A percentile compares a stretch with the other conserved stretches of the same genome.
Conservation (phyloP, 1,140 invertebrate species). For the Pentalonia nigronervosa region DNA sequence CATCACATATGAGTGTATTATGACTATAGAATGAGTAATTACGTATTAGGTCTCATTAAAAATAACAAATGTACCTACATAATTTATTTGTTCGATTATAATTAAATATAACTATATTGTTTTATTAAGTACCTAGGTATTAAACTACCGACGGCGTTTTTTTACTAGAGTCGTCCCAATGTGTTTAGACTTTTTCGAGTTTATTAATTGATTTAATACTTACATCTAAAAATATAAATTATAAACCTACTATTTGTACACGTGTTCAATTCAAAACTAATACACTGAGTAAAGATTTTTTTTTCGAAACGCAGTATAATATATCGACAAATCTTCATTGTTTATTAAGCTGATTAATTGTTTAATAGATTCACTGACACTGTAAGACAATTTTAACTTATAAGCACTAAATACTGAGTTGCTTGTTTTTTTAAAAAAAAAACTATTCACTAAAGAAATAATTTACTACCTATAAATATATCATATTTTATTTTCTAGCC, state of each 20-base stretch:
- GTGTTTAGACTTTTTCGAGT: not conserved
- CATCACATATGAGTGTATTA: not conserved
- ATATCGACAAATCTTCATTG: not conserved
- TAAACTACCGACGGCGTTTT: not conserved
- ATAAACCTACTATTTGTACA: not conserved
- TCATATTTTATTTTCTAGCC: not conserved
- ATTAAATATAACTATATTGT: not conserved
- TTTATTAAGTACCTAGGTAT: not conserved
- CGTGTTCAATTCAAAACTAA: not conserved
- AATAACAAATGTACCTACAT: not conserved
- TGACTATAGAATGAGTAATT: not conserved
- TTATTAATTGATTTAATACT: not conserved
- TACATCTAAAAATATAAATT: too few species aligned
- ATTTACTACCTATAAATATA: not conserved
- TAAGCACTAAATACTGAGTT: not conserved
- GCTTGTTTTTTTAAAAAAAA: not conserved
- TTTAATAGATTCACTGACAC: too few species aligned
- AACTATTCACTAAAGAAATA: not conserved
- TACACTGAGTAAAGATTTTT: not conserved
- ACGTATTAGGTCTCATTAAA: not conserved
- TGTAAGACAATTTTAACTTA: not conserved
- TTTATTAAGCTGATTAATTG: not conserved
- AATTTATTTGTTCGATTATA: not conserved
- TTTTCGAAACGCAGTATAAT: not conserved
- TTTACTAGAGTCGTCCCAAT: not conserved